Evolutionary conservation across 2,888 invertebrate species (phyloP).

Genomic region (Zygogramma bicolorata): DNA sequence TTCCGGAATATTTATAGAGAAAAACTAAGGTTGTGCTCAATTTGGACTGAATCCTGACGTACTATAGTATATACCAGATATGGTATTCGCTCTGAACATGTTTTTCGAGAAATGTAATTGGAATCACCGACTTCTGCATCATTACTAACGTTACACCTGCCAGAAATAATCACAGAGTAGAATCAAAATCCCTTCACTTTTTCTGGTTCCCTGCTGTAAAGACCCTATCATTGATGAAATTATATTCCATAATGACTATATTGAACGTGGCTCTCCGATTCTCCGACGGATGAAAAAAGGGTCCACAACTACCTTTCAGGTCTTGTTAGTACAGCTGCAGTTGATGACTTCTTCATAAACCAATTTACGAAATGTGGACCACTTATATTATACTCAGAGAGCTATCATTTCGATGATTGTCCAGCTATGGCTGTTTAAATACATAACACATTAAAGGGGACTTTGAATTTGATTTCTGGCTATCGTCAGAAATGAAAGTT

Average conservation of each 20-base stretch:
- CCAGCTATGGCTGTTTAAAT: background rate
- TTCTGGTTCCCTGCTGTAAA: background rate
- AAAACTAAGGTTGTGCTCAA: too few species aligned
- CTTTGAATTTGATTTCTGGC: background rate
- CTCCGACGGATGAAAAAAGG: slow-evolving; percentile 26
- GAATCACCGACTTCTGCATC: background rate
- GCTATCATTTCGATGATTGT: background rate
- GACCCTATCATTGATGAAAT: slow-evolving; percentile 49
- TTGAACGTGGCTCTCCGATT: slow-evolving; percentile 42
- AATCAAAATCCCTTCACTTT: background rate
- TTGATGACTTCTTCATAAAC: slow-evolving; percentile 50
- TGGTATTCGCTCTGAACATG: too few species aligned
- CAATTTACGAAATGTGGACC: slow-evolving; percentile 28
- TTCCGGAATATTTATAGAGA: too few species aligned
- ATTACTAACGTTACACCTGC: slow-evolving; percentile 29
- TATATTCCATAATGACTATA: slow-evolving; percentile 54
- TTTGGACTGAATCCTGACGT: too few species aligned
- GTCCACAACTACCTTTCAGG: slow-evolving; percentile 33
- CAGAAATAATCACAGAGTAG: slow-evolving; percentile 21
- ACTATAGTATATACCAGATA: too few species aligned
- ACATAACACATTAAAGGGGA: background rate
- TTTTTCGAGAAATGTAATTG: background rate
- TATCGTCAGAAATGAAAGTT: background rate
- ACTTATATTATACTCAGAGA: background rate
- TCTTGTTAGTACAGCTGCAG: slow-evolving; percentile 53